phyloP scores from a whole-genome alignment of 2,888 invertebrate genomes.

The Tenthredo livida region DNA sequence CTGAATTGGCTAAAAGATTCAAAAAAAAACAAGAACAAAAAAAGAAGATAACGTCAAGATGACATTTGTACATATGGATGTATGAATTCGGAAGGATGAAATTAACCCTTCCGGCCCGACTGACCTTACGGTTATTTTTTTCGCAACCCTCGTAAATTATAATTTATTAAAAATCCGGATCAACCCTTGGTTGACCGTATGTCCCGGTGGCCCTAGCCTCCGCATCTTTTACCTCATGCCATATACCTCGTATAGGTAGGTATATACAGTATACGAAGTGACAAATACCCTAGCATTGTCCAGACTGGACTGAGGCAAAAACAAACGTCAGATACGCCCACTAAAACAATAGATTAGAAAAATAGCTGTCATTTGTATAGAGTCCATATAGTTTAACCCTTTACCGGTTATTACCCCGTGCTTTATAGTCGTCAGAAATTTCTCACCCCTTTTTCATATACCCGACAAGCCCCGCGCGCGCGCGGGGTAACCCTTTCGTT shows the following conservation, averaged over 20 bases:
- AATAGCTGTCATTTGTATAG: conserved; percentile 67
- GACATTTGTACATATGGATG: neutral
- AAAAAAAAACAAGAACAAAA: neutral
- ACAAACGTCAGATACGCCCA: conserved; percentile 67
- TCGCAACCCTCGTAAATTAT: conserved; percentile 19
- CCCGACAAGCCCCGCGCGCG: neutral
- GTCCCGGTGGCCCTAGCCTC: neutral
- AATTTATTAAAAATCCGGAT: conserved; percentile 18
- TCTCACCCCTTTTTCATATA: conserved; percentile 6
- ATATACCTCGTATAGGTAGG: too few relatives aligned
- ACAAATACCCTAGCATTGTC: conserved; percentile 66
- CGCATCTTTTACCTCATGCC: neutral
- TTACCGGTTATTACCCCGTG: neutral
- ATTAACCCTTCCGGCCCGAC: neutral
- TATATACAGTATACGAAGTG: conserved; percentile 54
- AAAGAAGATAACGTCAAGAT: neutral
- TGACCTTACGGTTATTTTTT: conserved; percentile 21
- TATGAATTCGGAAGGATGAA: neutral
- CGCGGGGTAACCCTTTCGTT: conserved; percentile 39
- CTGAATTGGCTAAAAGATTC: neutral
- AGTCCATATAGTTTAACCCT: conserved; percentile 34
- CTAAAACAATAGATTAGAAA: conserved; percentile 66
- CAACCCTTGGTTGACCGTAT: conserved; percentile 36
- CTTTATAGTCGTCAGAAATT: neutral
- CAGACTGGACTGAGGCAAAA: conserved; percentile 68